Evolutionary conservation across 2,888 invertebrate species (phyloP), one percentile per base, ranked within the genome.

Genomic region (Heliothis peltigera): DNA sequence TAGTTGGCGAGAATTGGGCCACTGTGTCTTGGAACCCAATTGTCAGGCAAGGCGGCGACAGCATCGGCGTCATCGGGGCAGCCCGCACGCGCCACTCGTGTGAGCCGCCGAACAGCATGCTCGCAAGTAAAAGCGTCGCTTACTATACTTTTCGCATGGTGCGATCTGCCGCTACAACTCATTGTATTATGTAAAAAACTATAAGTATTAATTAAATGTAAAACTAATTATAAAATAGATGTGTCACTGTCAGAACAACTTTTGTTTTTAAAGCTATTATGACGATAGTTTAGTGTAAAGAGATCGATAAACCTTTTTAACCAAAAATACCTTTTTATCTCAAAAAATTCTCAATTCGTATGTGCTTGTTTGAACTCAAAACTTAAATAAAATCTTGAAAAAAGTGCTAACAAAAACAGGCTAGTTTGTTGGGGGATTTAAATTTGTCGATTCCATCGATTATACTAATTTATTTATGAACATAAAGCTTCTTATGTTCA

Each of bases 11-110:
- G 89, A 28, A 84, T 84, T 2, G 89, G 77, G 0, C 93, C 91
- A 15, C 91, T 84, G 22, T 77, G 87, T 52, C 76, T 82, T 10
- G 92, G 92, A 4, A 77, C 70, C 92, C 91, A 92, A 4, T 88
- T 67, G 6, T 89, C 85, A 3, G 94, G 94, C 42, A 94, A 76
- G 0, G 87, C 70, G 1, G 90, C 89, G 1, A 92, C 92, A 1
- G 91, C 93, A 32, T 87, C 87, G 6, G 80, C 70, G 67, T 94
- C 93, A 19, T 89, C 86, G 3, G 87, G 72, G 70, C 89, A 92
- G 6, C 89, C 88, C 1, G 85, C 72, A 19, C 75, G 54, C 10
- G 87, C 87, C 2, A 85, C 76, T 2, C 58, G 75, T 64, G 57
- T 60, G 4, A n/a, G 4, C 4, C 52, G 52, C 42, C 32, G 59